Base-by-base conservation (phyloP, 2,113 vertebrate genomes). In the Cinclus cinclus region DNA sequence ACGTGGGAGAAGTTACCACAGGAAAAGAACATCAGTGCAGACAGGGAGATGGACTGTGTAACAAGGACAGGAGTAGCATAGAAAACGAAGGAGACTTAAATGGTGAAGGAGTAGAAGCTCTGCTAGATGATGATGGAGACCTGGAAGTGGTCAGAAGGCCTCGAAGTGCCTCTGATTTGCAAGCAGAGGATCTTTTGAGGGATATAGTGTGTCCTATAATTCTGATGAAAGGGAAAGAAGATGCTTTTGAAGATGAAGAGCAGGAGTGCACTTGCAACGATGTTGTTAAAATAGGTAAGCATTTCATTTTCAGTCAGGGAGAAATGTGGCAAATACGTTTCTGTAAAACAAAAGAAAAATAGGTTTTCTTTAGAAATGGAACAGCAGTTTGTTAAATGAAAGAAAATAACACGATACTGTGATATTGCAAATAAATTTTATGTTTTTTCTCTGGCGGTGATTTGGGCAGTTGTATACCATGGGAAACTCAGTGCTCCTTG, bases 51-150 rank as follows among this genome's bases (percentile, higher is more conserved):
- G 37, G 74, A 10, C 53, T 77, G 9, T 83, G 81, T 76, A 84
- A 52, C 6, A 42, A 58, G 21, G 85, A 76, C 33, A 47, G 78
- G 31, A 67, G 33, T 74, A 37, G 10, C 10, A 5, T 39, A 13
- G 63, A 85, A 42, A 70, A 80, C 3, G 37, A 63, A 68, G 19
- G n/a, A n/a, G 79, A 92, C 39, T 8, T 19, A 49, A 65, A 14
- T 59, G 68, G 11, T 41, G 39, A 92, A 91, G 75, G 70, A 55
- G 8, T 84, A 18, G 76, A 95, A 53, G 83, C 96, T 42, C 77
- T 93, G 24, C 87, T 99, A 65, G 99, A 99, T 25, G 98, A 98
- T 47, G 99, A 99, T 2, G 99, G 99, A 60, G 99, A 99, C 82
- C 91, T 99, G 52, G 98, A 99, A 7, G 97, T 99, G 41, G 75